Percentiles rank a stretch among this genome's conserved stretches.
phyloP scores from a whole-genome alignment of 2,113 vertebrate genomes.

The Mustelus asterias region DNA sequence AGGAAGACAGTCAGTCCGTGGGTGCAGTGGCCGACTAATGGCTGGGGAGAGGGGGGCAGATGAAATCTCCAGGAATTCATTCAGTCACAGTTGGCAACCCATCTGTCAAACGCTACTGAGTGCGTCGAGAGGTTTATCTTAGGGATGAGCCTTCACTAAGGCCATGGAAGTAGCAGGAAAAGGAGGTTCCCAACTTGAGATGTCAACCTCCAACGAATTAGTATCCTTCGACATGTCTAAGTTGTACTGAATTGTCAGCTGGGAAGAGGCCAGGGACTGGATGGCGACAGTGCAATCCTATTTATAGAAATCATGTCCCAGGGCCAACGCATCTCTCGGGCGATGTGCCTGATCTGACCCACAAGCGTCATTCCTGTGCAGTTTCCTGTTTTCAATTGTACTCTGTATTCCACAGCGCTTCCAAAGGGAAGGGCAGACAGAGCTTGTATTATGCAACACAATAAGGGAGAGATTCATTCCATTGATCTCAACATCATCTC shows the following conservation, averaged over 20 bases:
- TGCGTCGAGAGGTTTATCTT: background rate
- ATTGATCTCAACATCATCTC: background rate
- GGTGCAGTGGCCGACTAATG: no score
- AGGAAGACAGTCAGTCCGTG: no score
- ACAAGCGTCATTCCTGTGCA: background rate
- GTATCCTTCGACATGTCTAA: background rate
- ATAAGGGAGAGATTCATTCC: background rate
- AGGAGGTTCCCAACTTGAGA: background rate
- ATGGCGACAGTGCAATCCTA: constrained; percentile 3
- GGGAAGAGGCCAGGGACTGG: background rate
- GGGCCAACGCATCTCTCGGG: background rate
- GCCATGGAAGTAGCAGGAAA: background rate
- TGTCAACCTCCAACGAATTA: background rate
- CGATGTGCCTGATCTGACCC: constrained; percentile 9
- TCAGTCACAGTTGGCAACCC: background rate
- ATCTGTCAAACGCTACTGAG: background rate
- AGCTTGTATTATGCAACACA: background rate
- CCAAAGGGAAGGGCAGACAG: background rate
- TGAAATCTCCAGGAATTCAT: background rate
- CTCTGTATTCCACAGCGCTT: background rate
- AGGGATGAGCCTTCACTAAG: background rate
- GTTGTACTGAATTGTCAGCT: background rate
- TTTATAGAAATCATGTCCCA: background rate
- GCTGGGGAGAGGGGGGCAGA: no score
- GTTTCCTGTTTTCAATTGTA: constrained; percentile 23